These are phyloP conservation scores for Zingel zingel DNA, from an alignment of 2,113 vertebrate genomes.

Conservation along the genomic window DNA sequence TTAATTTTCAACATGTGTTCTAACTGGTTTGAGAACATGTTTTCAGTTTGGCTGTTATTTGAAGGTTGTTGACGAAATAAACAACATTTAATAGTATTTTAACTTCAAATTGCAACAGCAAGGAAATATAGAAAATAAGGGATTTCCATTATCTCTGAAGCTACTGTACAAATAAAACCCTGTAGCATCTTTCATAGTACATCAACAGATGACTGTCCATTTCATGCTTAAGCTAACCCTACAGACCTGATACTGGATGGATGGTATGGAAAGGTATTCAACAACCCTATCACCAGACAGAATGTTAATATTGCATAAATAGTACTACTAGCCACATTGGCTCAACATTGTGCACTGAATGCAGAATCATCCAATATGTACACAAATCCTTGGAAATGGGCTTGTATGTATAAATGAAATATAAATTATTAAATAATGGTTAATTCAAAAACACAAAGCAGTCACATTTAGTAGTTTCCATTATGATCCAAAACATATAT, in stretches of 20 bases:
- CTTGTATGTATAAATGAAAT: neutral
- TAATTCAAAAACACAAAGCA: neutral
- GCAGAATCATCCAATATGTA: neutral
- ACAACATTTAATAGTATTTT: conserved; percentile 9
- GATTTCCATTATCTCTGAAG: neutral
- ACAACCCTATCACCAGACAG: neutral
- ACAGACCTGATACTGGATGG: neutral
- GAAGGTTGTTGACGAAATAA: conserved; percentile 24
- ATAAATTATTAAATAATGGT: neutral
- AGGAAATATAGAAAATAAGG: neutral
- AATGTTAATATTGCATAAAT: neutral
- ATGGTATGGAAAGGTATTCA: neutral
- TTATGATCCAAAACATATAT: neutral
- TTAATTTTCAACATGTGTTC: neutral
- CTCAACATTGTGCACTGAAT: neutral
- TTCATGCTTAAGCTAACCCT: neutral
- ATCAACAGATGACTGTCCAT: neutral
- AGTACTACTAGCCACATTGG: neutral
- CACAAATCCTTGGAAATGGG: neutral
- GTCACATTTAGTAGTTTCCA: neutral
- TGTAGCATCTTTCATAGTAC: neutral
- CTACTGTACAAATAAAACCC: neutral
- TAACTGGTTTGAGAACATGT: conserved; percentile 14
- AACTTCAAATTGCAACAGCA: neutral
- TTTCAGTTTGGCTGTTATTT: conserved; percentile 23